These are phyloP conservation scores for Ophioderma brevispina DNA, from an alignment of 35 echinoderm and acorn worm genomes.

Conservation along the genomic window DNA sequence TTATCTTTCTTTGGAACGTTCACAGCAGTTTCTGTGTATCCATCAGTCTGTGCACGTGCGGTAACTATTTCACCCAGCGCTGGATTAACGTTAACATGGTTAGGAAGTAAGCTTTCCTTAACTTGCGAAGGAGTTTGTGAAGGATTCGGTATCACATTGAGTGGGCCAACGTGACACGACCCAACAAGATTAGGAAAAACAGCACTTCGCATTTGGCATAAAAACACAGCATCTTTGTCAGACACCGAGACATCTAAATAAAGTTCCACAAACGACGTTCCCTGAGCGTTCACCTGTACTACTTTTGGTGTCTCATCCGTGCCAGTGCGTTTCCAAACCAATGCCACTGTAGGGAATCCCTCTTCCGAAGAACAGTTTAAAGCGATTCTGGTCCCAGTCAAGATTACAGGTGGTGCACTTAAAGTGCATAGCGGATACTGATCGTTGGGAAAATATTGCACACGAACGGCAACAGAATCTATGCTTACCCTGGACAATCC, in stretches of 20 bases:
- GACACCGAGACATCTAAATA: not conserved
- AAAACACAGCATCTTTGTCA: not conserved
- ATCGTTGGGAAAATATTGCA: not conserved
- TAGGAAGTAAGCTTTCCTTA: not conserved
- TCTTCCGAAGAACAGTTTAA: not conserved
- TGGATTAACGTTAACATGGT: no score
- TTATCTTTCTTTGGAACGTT: not conserved
- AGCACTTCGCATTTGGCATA: not conserved
- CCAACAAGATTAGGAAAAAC: not conserved
- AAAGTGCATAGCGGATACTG: not conserved
- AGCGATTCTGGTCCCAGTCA: not conserved
- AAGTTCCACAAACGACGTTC: not conserved
- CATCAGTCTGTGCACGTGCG: no score
- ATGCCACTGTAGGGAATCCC: not conserved
- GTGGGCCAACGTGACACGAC: not conserved
- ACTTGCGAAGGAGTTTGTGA: not conserved
- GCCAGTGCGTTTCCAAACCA: not conserved
- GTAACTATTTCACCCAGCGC: no score
- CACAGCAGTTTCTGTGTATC: not conserved
- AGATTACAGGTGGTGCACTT: not conserved
- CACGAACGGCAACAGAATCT: not conserved
- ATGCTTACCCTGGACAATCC: not conserved
- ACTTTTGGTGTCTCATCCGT: not conserved
- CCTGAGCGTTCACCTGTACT: not conserved
- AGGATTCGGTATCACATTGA: not conserved